phyloP scores from a whole-genome alignment of 2,797 vertebrate genomes.

The Dendrocincla fuliginosa region DNA sequence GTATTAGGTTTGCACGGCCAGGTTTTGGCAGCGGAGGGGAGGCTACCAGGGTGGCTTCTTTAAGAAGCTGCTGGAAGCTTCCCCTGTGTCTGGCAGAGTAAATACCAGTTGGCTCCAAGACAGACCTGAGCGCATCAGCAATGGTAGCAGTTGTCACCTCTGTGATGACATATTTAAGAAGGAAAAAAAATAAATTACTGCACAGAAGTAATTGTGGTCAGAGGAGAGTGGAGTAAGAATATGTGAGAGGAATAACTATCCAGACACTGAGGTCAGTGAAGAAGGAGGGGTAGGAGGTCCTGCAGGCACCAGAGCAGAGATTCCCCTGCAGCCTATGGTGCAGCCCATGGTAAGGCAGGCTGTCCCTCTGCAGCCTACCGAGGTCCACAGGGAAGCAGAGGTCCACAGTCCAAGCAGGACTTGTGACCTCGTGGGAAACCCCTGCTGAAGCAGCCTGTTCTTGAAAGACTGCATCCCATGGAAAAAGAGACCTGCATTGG shows the following conservation, averaged over 20 bases:
- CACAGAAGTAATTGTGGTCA: neutral
- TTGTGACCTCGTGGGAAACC: neutral
- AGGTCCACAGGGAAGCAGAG: neutral
- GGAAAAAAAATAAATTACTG: neutral
- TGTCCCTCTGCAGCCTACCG: neutral
- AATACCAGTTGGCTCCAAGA: neutral
- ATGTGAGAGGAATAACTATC: neutral
- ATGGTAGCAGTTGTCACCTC: neutral
- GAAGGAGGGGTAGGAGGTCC: neutral
- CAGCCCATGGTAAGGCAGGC: neutral
- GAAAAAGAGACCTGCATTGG: neutral
- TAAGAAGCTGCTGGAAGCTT: neutral
- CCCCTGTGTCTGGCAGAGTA: neutral
- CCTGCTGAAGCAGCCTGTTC: neutral
- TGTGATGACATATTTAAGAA: neutral
- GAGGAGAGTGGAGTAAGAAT: neutral
- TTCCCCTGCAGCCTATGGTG: rapidly evolving
- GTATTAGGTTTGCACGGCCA: neutral
- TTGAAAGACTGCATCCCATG: rapidly evolving
- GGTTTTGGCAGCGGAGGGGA: neutral
- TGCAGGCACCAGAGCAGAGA: neutral
- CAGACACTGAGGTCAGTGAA: neutral
- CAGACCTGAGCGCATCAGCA: neutral
- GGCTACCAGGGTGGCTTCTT: neutral
- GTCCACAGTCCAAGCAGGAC: neutral